Conservation (phyloP, 2,888 invertebrate genomes). For the Plemyria rubiginata region DNA sequence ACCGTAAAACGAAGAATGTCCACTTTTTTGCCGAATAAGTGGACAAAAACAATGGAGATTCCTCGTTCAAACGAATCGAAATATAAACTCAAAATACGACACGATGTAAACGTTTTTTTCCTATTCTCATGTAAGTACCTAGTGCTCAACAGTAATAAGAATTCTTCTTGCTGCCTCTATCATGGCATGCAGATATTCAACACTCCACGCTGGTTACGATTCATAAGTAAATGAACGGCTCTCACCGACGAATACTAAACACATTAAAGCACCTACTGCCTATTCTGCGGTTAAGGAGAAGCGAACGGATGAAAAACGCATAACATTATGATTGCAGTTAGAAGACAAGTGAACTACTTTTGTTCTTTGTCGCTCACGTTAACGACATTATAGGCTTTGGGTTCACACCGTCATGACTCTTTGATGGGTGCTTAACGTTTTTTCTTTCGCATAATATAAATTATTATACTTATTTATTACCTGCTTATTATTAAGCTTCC, state of each 20-base stretch:
- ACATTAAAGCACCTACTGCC: conserved; percentile 40
- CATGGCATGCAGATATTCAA: neutral
- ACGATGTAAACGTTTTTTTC: too few species aligned
- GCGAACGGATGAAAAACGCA: conserved; percentile 43
- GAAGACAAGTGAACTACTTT: conserved; percentile 32
- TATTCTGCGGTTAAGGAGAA: conserved; percentile 27
- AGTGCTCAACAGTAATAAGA: too few species aligned
- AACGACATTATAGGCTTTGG: conserved; percentile 30
- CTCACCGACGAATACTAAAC: conserved; percentile 51
- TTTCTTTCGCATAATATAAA: neutral
- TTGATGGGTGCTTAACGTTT: conserved; percentile 22
- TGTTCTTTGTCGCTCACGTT: conserved; percentile 34
- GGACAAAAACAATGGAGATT: too few species aligned
- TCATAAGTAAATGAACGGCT: conserved; percentile 75
- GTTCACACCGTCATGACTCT: conserved; percentile 28
- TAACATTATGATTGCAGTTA: conserved; percentile 42
- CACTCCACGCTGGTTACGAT: conserved; percentile 55
- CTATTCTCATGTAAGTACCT: too few species aligned
- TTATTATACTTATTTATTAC: neutral
- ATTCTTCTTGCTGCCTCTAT: conserved; percentile 1
- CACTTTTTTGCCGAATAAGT: too few species aligned
- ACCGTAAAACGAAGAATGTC: too few species aligned
- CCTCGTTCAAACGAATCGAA: too few species aligned
- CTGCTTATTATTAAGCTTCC: too few species aligned
- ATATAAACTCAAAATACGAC: too few species aligned